These are phyloP conservation scores for Odontamblyopus lacepedii DNA, from an alignment of 2,797 vertebrate genomes.

Conservation along the genomic window DNA sequence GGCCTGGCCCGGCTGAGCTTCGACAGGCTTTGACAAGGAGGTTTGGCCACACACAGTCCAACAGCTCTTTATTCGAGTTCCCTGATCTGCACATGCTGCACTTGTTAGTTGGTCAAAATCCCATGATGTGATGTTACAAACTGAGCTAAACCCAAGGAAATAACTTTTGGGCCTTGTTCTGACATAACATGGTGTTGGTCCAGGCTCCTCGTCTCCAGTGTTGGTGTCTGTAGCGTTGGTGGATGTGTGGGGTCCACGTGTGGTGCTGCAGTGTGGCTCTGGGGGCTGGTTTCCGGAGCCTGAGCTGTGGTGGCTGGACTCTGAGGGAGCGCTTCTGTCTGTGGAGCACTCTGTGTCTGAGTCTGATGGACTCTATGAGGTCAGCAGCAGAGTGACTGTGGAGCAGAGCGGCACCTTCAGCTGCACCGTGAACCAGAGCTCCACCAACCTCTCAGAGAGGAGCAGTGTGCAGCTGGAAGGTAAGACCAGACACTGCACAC, in stretches of 20 bases:
- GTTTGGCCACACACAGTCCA: no score
- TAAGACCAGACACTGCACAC: not conserved
- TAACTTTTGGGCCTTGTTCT: no score
- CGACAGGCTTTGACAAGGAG: no score
- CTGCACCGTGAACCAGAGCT: not conserved
- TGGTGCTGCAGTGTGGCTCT: conserved; percentile 20
- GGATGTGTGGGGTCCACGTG: not conserved
- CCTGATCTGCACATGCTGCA: no score
- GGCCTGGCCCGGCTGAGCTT: no score
- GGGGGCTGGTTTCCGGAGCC: conserved; percentile 35
- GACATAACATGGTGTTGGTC: not conserved
- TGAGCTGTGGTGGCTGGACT: conserved; percentile 28
- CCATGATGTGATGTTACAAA: no score
- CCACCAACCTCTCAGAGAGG: not conserved
- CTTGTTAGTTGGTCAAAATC: no score
- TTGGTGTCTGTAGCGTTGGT: not conserved
- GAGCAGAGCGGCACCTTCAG: conserved; percentile 5
- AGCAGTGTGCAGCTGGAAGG: not conserved
- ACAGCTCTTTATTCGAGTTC: no score
- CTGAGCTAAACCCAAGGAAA: no score
- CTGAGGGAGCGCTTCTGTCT: not conserved
- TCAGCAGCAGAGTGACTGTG: conserved; percentile 22
- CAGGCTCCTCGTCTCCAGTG: not conserved
- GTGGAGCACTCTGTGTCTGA: not conserved
- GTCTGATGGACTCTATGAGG: conserved; percentile 17